phyloP scores from a whole-genome alignment of 2,888 invertebrate species.

The Lasius fuliginosus region DNA sequence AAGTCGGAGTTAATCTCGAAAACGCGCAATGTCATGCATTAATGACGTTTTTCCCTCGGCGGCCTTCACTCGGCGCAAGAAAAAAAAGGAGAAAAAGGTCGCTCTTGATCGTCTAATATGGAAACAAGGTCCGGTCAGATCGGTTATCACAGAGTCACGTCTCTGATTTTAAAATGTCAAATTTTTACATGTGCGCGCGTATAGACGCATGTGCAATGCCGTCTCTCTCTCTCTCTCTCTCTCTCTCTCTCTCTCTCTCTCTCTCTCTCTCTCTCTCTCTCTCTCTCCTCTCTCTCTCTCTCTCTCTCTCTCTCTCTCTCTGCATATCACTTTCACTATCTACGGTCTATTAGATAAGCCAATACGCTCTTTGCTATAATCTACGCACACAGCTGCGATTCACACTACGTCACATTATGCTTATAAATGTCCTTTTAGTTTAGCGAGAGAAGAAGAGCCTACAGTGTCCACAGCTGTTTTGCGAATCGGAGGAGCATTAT shows the following conservation, averaged over 20 bases:
- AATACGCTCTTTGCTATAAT: constrained; percentile 21
- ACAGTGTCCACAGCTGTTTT: constrained; percentile 19
- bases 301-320: constrained; percentile 56
- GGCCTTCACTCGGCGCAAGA: constrained; percentile 19
- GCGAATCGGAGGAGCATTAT: background rate
- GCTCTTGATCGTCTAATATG: constrained; percentile 14
- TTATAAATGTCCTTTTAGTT: background rate
- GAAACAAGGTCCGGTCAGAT: constrained; percentile 1
- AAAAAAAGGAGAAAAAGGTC: background rate
- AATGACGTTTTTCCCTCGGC: constrained; percentile 11
- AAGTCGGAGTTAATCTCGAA: constrained; percentile 19
- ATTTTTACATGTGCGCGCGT: constrained; percentile 61
- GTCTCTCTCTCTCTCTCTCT: constrained; percentile 60
- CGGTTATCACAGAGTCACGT: constrained; percentile 59
- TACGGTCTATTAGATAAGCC: constrained; percentile 67
- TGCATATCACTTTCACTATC: constrained; percentile 75
- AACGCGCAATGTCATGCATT: constrained; percentile 24
- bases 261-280: constrained; percentile 66
- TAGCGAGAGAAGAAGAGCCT: constrained; percentile 12
- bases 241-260: constrained; percentile 65
- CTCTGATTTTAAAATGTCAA: constrained; percentile 68
- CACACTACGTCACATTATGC: background rate
- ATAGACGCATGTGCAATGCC: constrained; percentile 34
- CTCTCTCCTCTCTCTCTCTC: too few relatives aligned
- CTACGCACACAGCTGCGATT: background rate